Evolutionary conservation across 2,113 vertebrate species (phyloP), one percentile per base, ranked within the genome.

Genomic region (Zosterops japonicus): DNA sequence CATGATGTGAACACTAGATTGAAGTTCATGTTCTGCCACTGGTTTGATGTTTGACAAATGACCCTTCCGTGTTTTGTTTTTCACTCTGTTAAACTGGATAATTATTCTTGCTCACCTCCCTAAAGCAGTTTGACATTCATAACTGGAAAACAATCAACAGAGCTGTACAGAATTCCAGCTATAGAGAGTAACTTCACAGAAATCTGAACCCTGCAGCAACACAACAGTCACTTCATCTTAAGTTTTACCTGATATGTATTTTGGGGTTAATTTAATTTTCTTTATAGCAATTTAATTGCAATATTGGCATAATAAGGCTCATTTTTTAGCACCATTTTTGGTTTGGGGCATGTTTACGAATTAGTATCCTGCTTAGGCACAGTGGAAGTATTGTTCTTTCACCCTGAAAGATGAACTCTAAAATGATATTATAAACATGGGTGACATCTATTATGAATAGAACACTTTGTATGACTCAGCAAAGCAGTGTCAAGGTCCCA

Each of bases 401-500:
- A 42, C 50, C 53, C 84, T 91, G 87, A 81, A 94, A 83, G 82
- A 86, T 31, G 77, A 93, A 82, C 83, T 91, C 52, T 56, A 61
- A 81, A 85, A 81, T 69, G 52, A 53, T 23, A 67, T 35, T 79
- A 65, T 60, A 85, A 90, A 69, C 83, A 70, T 2, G 35, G 90
- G 72, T 60, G 57, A 36, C 85, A 94, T 52, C 80, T 90, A 64
- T 90, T 64, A 42, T 47, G 74, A 57, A 33, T 17, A 89, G 87
- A 86, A 68, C 63, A 82, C 91, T 82, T 90, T 29, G 41, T 55
- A 33, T 96, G 95, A 96, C 74, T 96, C 88, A 79, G 94, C 93
- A 96, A 74, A 87, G 49, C 59, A 56, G 35, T 3, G n/a, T n/a
- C 81, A 92, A 75, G 70, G 81, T 72, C 25, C 15, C 74, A 50